Evolutionary conservation across 2,113 vertebrate genomes (phyloP).

Genomic region (Ondatra zibethicus): DNA sequence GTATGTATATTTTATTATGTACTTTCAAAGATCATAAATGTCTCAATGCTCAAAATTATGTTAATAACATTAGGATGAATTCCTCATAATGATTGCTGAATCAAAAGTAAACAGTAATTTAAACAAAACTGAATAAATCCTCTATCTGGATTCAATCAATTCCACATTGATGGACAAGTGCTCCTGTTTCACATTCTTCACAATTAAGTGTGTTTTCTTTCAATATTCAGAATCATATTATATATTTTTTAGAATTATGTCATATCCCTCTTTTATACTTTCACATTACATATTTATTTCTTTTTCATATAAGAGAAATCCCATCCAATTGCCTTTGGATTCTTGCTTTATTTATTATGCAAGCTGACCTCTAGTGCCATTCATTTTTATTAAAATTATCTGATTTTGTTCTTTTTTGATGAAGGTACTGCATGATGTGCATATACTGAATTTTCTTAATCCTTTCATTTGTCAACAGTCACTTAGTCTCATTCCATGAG

Average conservation of each 20-base stretch:
- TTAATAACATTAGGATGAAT: neutral
- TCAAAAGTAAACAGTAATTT: neutral
- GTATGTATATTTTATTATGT: neutral
- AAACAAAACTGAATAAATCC: neutral
- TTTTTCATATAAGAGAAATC: neutral
- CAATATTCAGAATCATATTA: neutral
- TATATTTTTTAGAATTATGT: neutral
- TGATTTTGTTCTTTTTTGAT: neutral
- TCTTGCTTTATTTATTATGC: neutral
- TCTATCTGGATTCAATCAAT: neutral
- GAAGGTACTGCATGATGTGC: neutral
- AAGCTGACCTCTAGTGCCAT: neutral
- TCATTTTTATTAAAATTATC: neutral
- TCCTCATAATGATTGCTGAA: neutral
- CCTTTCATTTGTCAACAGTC: neutral
- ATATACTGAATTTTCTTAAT: neutral
- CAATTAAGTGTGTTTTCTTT: neutral
- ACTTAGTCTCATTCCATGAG: neutral
- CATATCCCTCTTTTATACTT: neutral
- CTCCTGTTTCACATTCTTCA: neutral
- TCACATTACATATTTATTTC: neutral
- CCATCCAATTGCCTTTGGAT: neutral
- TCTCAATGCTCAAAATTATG: neutral
- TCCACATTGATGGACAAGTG: neutral
- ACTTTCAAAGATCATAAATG: neutral